phyloP scores from a whole-genome alignment of 1,140 invertebrate species.

The Aphelinus atriplicis region DNA sequence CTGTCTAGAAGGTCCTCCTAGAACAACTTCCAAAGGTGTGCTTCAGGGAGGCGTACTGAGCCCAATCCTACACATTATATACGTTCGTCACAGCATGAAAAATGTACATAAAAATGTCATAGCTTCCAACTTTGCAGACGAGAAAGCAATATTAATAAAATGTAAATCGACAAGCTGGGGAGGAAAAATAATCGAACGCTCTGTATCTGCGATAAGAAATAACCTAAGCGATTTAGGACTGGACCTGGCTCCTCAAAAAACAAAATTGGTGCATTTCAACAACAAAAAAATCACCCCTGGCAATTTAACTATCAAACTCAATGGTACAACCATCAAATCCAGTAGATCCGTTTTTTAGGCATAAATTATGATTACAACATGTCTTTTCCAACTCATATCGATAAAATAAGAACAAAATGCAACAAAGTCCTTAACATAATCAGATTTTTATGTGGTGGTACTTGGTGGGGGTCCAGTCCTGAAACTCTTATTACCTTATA shows the following conservation, averaged over 20 bases:
- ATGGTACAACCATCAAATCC: neutral
- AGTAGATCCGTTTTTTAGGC: slow-evolving; percentile 1
- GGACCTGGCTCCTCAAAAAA: neutral
- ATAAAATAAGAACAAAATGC: neutral
- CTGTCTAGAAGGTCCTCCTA: no score
- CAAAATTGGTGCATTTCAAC: slow-evolving; percentile 6
- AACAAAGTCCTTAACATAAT: neutral
- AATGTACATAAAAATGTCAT: no score
- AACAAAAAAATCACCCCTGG: slow-evolving; percentile 7
- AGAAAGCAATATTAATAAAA: neutral
- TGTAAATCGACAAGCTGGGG: neutral
- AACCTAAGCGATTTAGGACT: neutral
- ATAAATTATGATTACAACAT: slow-evolving; percentile 7
- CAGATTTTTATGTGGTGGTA: slow-evolving; percentile 25
- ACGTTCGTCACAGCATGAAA: no score
- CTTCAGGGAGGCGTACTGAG: no score
- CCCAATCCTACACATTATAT: no score
- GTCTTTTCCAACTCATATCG: neutral
- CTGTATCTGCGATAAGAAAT: neutral
- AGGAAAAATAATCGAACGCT: neutral
- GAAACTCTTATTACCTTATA: slow-evolving; percentile 4
- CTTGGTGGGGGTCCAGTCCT: slow-evolving; percentile 15
- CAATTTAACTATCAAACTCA: neutral
- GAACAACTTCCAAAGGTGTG: no score
- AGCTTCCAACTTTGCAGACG: neutral